A percentile compares a stretch with the other conserved stretches of the same genome.
Conservation (phyloP, 2,888 invertebrate species). For the Cephus pulcher region DNA sequence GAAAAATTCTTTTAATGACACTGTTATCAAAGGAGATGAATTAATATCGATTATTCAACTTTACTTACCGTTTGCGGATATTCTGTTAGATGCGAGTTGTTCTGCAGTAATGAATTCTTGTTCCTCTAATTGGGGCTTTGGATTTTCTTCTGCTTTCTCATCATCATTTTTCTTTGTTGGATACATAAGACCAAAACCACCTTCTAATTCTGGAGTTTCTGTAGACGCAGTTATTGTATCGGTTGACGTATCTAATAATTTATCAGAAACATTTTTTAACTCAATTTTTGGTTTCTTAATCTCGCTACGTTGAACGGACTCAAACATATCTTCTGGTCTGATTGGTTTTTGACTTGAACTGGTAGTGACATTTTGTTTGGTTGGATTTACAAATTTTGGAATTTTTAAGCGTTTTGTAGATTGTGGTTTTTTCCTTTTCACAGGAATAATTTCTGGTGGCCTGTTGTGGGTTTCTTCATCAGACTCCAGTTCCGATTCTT, state of each 20-base stretch:
- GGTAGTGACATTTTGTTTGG: conserved; percentile 67
- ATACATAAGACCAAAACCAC: conserved; percentile 60
- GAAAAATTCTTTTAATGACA: conserved; percentile 6
- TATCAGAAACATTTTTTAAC: conserved; percentile 66
- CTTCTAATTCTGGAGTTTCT: conserved; percentile 34
- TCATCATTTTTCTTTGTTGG: conserved; percentile 44
- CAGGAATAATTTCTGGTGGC: conserved; percentile 65
- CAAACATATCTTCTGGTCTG: conserved; percentile 71
- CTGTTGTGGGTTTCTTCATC: conserved; percentile 67
- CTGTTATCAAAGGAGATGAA: conserved; percentile 1
- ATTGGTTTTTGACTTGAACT: conserved; percentile 53
- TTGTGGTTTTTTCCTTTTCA: conserved; percentile 66
- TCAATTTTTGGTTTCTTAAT: conserved; percentile 68
- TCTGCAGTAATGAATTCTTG: conserved; percentile 71
- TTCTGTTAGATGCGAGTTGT: conserved; percentile 76
- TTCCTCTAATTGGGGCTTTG: conserved; percentile 38
- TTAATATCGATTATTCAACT: conserved; percentile 5
- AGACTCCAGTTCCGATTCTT: conserved; percentile 77
- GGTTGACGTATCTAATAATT: conserved; percentile 33
- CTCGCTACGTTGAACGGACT: conserved; percentile 65
- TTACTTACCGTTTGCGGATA: conserved; percentile 72
- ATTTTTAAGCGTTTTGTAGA: conserved; percentile 68
- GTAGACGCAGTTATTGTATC: conserved; percentile 15
- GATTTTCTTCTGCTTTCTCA: conserved; percentile 44
- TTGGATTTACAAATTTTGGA: conserved; percentile 69